These are phyloP conservation scores for Neomorphus geoffroyi DNA, from an alignment of 2,797 vertebrate genomes.

Conservation along the genomic window DNA sequence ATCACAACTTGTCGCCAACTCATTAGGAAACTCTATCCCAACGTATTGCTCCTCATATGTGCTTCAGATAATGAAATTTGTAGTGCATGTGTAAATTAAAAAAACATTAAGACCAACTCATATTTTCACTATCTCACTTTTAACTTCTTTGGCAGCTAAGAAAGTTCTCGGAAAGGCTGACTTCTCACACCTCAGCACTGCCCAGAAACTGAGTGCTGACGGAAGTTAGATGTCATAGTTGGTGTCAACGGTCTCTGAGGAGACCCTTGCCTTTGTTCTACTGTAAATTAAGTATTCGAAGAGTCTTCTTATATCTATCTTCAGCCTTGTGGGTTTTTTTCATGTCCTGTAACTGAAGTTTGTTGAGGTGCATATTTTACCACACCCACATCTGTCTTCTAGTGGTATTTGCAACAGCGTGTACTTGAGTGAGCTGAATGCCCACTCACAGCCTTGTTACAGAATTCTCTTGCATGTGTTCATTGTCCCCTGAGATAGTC, in stretches of 20 bases:
- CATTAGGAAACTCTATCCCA: not conserved
- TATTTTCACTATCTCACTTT: not conserved
- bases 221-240: not conserved
- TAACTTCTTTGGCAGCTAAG: not conserved
- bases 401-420: not conserved
- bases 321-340: not conserved
- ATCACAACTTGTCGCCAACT: not conserved
- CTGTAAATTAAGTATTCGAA: not conserved
- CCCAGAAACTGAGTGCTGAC: accelerated
- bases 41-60: not conserved
- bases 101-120: not conserved
- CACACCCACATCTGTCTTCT: not conserved
- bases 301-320: not conserved
- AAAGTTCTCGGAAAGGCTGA: not conserved
- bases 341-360: not conserved
- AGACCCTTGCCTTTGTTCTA: not conserved
- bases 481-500: not conserved
- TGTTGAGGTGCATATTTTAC: not conserved
- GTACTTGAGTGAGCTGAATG: not conserved
- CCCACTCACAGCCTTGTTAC: not conserved
- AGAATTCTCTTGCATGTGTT: not conserved
- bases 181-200: not conserved
- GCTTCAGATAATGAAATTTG: not conserved
- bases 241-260: not conserved
- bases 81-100: not conserved